Conservation (phyloP, 2,113 vertebrate species). For the Alces alces region DNA sequence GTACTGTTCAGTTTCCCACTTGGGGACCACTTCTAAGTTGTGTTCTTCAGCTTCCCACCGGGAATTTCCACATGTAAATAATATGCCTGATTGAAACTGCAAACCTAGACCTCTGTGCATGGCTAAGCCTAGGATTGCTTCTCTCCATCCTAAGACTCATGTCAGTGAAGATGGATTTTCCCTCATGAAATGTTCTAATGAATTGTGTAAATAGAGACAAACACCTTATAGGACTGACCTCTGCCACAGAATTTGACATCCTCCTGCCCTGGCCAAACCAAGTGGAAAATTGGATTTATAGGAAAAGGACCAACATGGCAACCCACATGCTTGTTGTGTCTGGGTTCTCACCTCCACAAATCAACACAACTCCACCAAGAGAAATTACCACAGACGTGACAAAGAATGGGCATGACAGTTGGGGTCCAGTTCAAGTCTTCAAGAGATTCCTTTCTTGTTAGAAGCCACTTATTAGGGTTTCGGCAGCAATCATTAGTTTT, state of each 20-base stretch:
- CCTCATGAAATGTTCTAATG: conserved; percentile 3
- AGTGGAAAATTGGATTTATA: conserved; percentile 73
- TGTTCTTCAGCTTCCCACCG: conserved; percentile 22
- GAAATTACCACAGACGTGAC: background rate
- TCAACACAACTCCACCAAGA: background rate
- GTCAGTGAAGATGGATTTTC: conserved; percentile 37
- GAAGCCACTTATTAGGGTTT: background rate
- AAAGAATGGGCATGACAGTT: background rate
- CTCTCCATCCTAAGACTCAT: background rate
- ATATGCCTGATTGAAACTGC: conserved; percentile 24
- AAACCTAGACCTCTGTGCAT: background rate
- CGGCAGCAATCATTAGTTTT: background rate
- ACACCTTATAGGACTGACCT: conserved; percentile 65
- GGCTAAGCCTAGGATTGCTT: background rate
- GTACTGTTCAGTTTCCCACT: conserved; percentile 62
- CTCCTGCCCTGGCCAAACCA: conserved; percentile 56
- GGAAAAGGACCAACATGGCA: conserved; percentile 46
- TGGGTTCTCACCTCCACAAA: background rate
- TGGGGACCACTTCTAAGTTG: conserved; percentile 55
- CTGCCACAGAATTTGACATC: conserved; percentile 46
- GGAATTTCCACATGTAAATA: conserved; percentile 60
- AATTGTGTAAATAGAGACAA: conserved; percentile 60
- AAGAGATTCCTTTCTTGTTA: background rate
- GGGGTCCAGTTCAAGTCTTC: background rate
- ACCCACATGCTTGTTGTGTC: conserved; percentile 22